Evolutionary conservation across 2,113 vertebrate genomes (phyloP).

Genomic region (Leptodactylus fuscus): DNA sequence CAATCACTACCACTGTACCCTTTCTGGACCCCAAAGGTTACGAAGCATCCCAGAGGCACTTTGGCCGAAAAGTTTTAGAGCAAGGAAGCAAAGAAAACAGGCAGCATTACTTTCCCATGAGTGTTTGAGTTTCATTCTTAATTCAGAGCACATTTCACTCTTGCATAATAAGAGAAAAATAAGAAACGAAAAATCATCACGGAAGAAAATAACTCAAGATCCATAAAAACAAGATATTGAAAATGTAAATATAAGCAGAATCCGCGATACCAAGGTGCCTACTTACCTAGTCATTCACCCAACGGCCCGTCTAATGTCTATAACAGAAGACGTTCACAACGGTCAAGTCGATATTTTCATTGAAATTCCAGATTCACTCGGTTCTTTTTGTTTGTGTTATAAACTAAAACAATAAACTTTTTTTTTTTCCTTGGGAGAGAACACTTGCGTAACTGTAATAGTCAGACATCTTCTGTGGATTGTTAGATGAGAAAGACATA

Average conservation of each 20-base stretch:
- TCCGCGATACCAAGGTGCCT: neutral
- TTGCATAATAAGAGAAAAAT: conserved; percentile 60
- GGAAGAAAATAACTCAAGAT: conserved; percentile 61
- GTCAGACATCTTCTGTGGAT: neutral
- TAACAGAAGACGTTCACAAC: neutral
- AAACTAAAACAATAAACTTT: conserved; percentile 34
- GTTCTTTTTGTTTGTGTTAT: conserved; percentile 2
- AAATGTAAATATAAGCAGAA: conserved; percentile 60
- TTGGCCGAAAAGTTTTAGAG: conserved; percentile 64
- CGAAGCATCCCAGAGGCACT: conserved; percentile 69
- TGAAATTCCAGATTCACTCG: neutral
- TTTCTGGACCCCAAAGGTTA: conserved; percentile 71
- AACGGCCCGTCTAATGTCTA: neutral
- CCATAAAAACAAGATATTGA: conserved; percentile 64
- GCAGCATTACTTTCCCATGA: conserved; percentile 69
- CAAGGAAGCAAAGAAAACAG: conserved; percentile 55
- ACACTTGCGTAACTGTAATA: conserved; percentile 5
- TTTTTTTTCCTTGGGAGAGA: conserved; percentile 11
- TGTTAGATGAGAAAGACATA: neutral
- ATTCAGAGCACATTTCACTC: conserved; percentile 74
- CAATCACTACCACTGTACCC: conserved; percentile 65
- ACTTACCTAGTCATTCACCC: neutral
- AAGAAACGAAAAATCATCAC: conserved; percentile 60
- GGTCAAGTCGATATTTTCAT: neutral
- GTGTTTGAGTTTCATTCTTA: conserved; percentile 68